Conservation (phyloP, 2,888 invertebrate genomes). For the Amphiduros pacificus region DNA sequence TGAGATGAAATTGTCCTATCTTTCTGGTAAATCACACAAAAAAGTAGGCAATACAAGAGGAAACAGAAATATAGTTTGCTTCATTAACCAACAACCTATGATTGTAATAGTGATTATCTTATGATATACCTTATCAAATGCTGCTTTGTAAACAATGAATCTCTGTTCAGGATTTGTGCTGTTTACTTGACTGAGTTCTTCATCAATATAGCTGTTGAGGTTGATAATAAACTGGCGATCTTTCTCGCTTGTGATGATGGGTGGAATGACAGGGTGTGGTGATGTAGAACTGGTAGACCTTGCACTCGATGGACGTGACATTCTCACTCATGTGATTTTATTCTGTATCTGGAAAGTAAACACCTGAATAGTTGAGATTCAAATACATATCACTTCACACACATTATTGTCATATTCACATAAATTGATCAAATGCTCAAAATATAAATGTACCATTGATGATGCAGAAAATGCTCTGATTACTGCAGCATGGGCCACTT, state of each 20-base stretch:
- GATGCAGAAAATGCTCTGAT: too few relatives aligned
- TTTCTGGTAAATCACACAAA: background rate
- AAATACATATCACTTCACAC: too few relatives aligned
- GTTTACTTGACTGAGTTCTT: conserved; percentile 43
- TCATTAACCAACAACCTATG: too few relatives aligned
- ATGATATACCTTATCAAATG: conserved; percentile 52
- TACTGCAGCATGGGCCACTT: too few relatives aligned
- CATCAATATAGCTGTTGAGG: conserved; percentile 46
- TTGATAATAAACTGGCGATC: conserved; percentile 46
- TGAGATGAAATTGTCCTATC: background rate
- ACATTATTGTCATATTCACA: too few relatives aligned
- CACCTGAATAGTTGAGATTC: too few relatives aligned
- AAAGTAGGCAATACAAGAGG: background rate
- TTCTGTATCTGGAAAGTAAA: too few relatives aligned
- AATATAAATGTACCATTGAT: too few relatives aligned
- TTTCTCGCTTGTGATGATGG: conserved; percentile 48
- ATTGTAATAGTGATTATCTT: too few relatives aligned
- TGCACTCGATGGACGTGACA: background rate
- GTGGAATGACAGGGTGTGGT: conserved; percentile 43
- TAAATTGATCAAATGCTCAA: too few relatives aligned
- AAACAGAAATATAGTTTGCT: background rate
- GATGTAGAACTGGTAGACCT: background rate
- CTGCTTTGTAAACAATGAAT: conserved; percentile 51
- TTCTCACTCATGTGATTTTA: background rate
- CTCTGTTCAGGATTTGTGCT: conserved; percentile 45